phyloP scores from a whole-genome alignment of 1,140 invertebrate genomes.

The Nephila pilipes region DNA sequence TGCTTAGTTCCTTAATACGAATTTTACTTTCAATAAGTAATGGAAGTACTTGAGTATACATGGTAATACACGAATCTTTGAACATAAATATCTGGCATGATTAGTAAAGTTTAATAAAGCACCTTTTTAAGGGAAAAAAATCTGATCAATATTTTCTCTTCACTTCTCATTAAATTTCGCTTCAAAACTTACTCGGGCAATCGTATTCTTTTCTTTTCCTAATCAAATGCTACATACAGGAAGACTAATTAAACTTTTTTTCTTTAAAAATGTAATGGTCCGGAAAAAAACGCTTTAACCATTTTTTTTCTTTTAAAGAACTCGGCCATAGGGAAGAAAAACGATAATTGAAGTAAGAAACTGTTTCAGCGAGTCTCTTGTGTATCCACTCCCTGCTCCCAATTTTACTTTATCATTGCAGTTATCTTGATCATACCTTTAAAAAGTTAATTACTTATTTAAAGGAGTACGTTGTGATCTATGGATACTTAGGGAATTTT shows the following conservation, averaged over 20 bases:
- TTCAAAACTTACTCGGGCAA: neutral
- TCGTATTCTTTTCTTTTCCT: neutral
- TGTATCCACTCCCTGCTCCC: neutral
- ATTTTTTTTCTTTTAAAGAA: neutral
- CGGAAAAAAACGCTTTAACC: neutral
- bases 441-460: conserved; percentile 35
- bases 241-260: conserved; percentile 31
- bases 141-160: neutral
- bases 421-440: conserved; percentile 7
- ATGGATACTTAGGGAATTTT: neutral
- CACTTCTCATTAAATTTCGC: neutral
- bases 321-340: neutral
- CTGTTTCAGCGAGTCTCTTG: neutral
- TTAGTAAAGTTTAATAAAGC: neutral
- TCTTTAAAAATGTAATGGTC: conserved; percentile 12
- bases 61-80: neutral
- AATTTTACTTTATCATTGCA: conserved; percentile 16
- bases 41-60: too few relatives aligned
- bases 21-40: neutral
- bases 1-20: too few relatives aligned
- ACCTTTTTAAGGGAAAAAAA: neutral
- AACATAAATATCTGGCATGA: neutral
- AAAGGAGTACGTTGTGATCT: neutral
- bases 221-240: conserved; percentile 17
- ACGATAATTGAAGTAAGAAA: neutral